Percentiles rank a stretch among this genome's conserved stretches.
Conservation (phyloP, 2,113 vertebrate genomes). For the Pelecanus crispus region DNA sequence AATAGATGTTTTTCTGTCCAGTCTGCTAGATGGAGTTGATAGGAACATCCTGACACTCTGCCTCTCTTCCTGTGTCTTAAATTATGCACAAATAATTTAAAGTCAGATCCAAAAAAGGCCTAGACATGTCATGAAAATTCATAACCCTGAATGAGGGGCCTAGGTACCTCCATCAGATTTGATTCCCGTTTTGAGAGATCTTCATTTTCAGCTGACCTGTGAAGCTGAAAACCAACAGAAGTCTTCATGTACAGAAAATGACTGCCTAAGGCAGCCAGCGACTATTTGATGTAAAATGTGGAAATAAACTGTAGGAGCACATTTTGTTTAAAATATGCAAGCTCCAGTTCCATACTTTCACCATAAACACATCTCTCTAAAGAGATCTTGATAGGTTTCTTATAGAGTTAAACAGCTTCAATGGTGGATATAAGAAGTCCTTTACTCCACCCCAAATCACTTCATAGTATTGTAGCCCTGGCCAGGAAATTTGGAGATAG, state of each 20-base stretch:
- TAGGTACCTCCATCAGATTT: neutral
- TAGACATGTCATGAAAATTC: neutral
- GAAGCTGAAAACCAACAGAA: neutral
- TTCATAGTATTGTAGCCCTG: neutral
- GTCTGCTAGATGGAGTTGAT: neutral
- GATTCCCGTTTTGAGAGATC: neutral
- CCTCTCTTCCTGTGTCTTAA: neutral
- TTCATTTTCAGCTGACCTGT: neutral
- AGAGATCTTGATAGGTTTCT: neutral
- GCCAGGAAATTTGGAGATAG: neutral
- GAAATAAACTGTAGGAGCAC: neutral
- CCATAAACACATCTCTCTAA: neutral
- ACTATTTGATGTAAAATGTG: neutral
- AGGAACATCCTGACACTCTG: neutral
- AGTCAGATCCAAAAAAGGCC: neutral
- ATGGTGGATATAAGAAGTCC: neutral
- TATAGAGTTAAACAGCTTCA: neutral
- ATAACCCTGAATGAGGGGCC: neutral
- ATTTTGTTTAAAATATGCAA: neutral
- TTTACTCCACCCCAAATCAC: neutral
- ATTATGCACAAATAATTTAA: neutral
- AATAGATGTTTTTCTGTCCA: neutral
- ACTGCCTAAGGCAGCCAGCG: neutral
- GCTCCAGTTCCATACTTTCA: neutral
- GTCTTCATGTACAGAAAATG: neutral